These are phyloP conservation scores for mouse (Mus musculus) DNA, from an alignment of 2,113 vertebrate genomes.

Conservation along the genomic window DNA sequence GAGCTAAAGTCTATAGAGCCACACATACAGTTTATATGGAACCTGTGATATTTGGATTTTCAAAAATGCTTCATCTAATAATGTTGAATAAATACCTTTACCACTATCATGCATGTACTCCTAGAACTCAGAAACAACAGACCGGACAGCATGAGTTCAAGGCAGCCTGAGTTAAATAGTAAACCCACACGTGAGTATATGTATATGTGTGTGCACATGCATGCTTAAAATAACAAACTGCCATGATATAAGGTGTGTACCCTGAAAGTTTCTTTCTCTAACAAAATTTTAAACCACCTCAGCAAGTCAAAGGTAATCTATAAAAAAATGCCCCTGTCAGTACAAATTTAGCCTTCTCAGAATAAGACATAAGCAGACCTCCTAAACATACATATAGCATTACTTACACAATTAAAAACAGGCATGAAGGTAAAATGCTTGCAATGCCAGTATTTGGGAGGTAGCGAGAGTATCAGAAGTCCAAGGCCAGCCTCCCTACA, in stretches of 20 bases:
- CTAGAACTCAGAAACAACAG: background rate
- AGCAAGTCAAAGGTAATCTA: background rate
- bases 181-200: background rate
- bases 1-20: slow-evolving; percentile 31
- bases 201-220: background rate
- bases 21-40: background rate
- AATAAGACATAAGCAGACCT: background rate
- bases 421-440: background rate
- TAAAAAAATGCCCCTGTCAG: background rate
- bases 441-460: background rate
- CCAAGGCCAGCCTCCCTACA: background rate
- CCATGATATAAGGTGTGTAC: background rate
- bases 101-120: background rate
- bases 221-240: background rate
- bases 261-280: background rate
- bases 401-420: background rate
- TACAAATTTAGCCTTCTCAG: slow-evolving; percentile 4
- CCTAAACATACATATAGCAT: background rate
- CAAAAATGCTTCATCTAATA: background rate
- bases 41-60: background rate
- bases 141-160: background rate
- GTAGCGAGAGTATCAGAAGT: background rate
- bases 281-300: slow-evolving; percentile 2
- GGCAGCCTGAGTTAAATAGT: background rate
- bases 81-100: background rate